Percentiles rank a stretch among this genome's conserved stretches.
Conservation (phyloP, 2,888 invertebrate species). For the Beris chalybata region DNA sequence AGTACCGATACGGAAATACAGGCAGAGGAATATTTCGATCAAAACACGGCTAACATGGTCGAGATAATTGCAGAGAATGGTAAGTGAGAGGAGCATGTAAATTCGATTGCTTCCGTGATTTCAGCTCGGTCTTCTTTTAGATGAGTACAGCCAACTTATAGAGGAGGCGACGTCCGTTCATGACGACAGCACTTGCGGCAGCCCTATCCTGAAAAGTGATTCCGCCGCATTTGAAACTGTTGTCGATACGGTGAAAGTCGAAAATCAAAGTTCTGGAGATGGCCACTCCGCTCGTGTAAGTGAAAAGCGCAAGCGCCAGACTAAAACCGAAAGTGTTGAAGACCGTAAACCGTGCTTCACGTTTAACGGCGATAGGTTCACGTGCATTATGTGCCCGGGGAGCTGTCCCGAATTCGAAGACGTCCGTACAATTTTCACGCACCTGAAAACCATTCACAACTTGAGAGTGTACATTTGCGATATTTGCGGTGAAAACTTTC, state of each 20-base stretch:
- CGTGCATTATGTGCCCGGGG: slow-evolving; percentile 51
- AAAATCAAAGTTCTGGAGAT: not conserved
- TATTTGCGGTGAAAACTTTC: slow-evolving; percentile 67
- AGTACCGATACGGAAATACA: slow-evolving; percentile 14
- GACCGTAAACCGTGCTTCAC: slow-evolving; percentile 7
- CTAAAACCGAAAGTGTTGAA: not conserved
- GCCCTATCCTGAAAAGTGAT: not conserved
- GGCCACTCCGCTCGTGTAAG: not conserved
- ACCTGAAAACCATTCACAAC: slow-evolving; percentile 65
- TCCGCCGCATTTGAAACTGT: not conserved
- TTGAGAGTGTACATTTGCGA: slow-evolving; percentile 70
- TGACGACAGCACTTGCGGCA: slow-evolving; percentile 19
- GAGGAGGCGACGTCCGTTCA: not conserved
- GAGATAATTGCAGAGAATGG: slow-evolving; percentile 38
- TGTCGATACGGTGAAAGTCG: not conserved
- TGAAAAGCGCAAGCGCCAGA: not conserved
- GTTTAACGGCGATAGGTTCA: slow-evolving; percentile 56
- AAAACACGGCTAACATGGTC: slow-evolving; percentile 38
- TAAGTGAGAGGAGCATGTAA: slow-evolving; percentile 7
- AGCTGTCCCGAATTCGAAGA: slow-evolving; percentile 45
- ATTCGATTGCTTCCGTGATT: no score
- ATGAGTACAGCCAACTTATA: slow-evolving; percentile 15
- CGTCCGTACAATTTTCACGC: slow-evolving; percentile 62
- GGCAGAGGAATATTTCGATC: slow-evolving; percentile 34
- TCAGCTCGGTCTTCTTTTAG: not conserved